Evolutionary conservation across 2,888 invertebrate genomes (phyloP).

Genomic region (Ormyrus rosae): DNA sequence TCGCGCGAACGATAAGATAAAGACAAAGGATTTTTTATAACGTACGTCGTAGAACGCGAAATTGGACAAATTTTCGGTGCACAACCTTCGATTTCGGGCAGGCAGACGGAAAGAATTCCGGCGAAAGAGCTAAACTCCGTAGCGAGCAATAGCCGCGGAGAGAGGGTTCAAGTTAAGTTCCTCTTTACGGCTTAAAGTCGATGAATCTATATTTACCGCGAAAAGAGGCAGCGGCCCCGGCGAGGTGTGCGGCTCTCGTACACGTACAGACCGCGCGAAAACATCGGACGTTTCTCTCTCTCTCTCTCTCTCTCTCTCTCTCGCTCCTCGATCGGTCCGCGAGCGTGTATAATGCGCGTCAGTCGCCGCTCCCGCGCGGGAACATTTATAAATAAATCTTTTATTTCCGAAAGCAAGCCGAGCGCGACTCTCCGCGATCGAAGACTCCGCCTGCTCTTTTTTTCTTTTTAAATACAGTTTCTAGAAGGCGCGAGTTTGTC

Average conservation of each 20-base stretch:
- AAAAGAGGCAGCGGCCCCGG: background rate
- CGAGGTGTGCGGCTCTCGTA: constrained; percentile 7
- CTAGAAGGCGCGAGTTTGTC: too few species aligned
- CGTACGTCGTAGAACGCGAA: too few species aligned
- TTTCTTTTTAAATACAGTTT: background rate
- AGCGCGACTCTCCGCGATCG: background rate
- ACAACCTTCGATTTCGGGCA: too few species aligned
- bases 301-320: background rate
- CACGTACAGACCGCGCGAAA: too few species aligned
- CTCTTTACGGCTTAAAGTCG: constrained; percentile 26
- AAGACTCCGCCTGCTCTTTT: background rate
- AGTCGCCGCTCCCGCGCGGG: background rate
- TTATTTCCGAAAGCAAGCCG: constrained; percentile 25
- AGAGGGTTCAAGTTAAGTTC: background rate
- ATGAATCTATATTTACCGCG: constrained; percentile 41
- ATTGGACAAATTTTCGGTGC: too few species aligned
- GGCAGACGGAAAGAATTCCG: too few species aligned
- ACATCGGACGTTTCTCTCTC: constrained; percentile 2
- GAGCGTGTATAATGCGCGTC: constrained; percentile 20
- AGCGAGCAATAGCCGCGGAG: too few species aligned
- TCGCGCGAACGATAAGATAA: too few species aligned
- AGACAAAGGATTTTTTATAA: too few species aligned
- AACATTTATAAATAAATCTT: constrained; percentile 46
- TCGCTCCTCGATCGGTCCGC: background rate
- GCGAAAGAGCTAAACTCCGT: too few species aligned